Evolutionary conservation across 2,888 invertebrate species (phyloP), one percentile per base, ranked within the genome.

Genomic region (Clunio marinus): DNA sequence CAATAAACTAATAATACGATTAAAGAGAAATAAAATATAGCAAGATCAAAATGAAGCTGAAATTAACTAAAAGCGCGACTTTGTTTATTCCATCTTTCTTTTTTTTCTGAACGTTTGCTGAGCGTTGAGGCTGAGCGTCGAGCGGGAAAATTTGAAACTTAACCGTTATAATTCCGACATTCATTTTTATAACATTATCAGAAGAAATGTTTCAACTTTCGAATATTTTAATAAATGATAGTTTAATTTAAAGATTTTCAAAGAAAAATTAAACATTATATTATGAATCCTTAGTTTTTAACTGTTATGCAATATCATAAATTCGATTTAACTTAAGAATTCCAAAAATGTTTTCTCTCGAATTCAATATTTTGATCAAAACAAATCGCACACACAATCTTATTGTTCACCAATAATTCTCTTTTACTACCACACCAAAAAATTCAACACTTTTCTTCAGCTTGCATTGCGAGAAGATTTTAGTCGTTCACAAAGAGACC

Each of bases 371-470:
- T 46, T 65, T 46, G 46, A 65, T 65, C 63, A 65, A 46, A 65
- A 65, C 63, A 65, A 65, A 65, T 28, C 46, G 28, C 63, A 15
- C 63, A 65, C 63, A 65, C 46, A 10, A 58, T 58, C 51, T 51
- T 51, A n/a, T 17, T 2, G 3, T 51, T 22, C 51, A 51, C 51
- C 13, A 17, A 7, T 51, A 20, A 17, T 22, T 20, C 51, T 51
- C 51, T 51, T 51, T 17, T 5, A 5, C 20, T 7, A 25, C 25
- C 66, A 66, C 35, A 66, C 66, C 35, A 66, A 15, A 22, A 63
- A 37, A 46, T 63, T 63, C 7, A 66, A 20, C 35, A 24, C 32
- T 55, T 35, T 20, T n/a, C 66, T n/a, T 55, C 57, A 27, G 25
- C 25, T 7, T 45, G 8, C 45, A 27, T 5, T 25, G 15, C 27